Evolutionary conservation across 2,113 vertebrate species (phyloP), one percentile per base, ranked within the genome.

Genomic region (Brachypodius melanocephalos): DNA sequence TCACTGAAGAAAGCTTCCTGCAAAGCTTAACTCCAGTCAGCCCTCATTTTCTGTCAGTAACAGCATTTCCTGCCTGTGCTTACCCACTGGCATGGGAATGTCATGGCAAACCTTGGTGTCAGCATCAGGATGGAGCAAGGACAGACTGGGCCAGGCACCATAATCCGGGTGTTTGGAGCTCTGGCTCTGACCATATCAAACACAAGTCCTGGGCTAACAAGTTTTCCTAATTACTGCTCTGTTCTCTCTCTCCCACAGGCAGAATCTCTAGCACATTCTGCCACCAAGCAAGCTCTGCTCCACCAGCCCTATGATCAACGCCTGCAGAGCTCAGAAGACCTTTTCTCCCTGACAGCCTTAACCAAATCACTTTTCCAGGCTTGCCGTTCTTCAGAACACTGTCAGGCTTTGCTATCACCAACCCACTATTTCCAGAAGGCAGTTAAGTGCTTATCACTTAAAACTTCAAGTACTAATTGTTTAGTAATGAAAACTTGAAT

Each of bases 401-500:
- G 40, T 29, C 62, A 9, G 5, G 62, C n/a, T 77, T 83, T 79
- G n/a, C 51, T 67, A 19, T 21, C 57, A 62, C 40, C 49, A 93
- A 21, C 25, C 52, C 52, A 68, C 46, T 66, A 54, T 78, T 90
- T 82, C 51, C 59, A 83, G 93, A 91, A 93, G 22, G 7, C 58
- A 51, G 68, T 80, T 86, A 94, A 95, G 52, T 42, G 61, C 61
- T 92, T 89, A 89, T 79, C 80, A 78, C 87, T 90, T 96, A 79
- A 96, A 97, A 96, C n/a, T 96, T 94, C 71, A 88, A 95, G 65
- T 78, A 76, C 57, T 96, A 94, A 96, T 95, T 97, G 65, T 61
- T 88, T 93, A 91, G 78, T 95, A 90, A 96, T 95, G 94, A 96
- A 96, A 97, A 95, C 42, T 94, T 94, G 63, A 94, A 94, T 94